Evolutionary conservation across 2,888 invertebrate genomes (phyloP), one percentile per base, ranked within the genome.

Genomic region (Leucozona laternaria): DNA sequence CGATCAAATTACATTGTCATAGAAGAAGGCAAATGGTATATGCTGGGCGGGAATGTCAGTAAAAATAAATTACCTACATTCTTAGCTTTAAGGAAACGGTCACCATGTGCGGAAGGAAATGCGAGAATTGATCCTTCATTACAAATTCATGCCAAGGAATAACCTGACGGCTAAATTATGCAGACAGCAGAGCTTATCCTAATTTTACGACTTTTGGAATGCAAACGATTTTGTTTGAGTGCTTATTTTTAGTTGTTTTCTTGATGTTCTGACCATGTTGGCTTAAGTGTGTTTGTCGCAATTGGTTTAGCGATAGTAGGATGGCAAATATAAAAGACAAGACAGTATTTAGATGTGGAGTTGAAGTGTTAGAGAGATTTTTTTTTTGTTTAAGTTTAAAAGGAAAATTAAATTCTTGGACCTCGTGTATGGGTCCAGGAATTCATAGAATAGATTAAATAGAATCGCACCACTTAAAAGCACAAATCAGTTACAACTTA

Each of bases 151-250:
- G 86, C 75, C 78, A 58, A 48, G 31, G 53, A 82, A 22, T 66
- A 66, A 15, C 53, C 34, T 57, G 50, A 40, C 53, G 43, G 45
- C 40, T 25, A 50, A 82, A 82, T 79, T 82, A 78, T 78, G 70
- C 86, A 78, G 57, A 70, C 55, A 79, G 64, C 53, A 79, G 82
- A 71, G 78, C 82, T 86, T 86, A 73, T 86, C 78, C 86, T 82
- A 82, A 86, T 86, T 82, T 79, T 75, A 86, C 62, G 78, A 71
- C 71, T 82, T 34, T 75, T 45, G 82, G 71, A 86, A 68, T 82
- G 73, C 28, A 79, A 82, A 86, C 81, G 62, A 86, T 86, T 75
- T 75, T 70, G 80, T 76, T 79, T 68, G 64, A 82, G 82, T 82
- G 64, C 68, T 70, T 70, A 77, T 34, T 53, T 81, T 82, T 57